A percentile compares a stretch with the other conserved stretches of the same genome.
phyloP scores from a whole-genome alignment of 1,140 invertebrate species.

The Streblospio benedicti region DNA sequence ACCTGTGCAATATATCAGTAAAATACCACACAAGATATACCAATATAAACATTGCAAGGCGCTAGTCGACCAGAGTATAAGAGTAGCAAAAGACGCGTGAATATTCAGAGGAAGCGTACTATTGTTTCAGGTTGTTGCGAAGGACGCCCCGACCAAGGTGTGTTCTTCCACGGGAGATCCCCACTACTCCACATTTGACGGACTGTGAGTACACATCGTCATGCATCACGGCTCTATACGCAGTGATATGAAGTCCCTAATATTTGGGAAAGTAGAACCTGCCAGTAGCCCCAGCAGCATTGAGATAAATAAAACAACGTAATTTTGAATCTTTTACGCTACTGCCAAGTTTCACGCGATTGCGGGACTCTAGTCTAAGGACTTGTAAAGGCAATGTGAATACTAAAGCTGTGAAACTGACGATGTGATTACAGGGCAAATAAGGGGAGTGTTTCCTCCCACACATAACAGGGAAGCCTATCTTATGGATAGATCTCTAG shows the following conservation, averaged over 20 bases:
- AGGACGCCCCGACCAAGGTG: neutral
- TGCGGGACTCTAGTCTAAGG: neutral
- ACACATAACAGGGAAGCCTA: too few species aligned
- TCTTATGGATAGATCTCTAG: too few species aligned
- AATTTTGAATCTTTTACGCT: neutral
- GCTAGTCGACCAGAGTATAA: neutral
- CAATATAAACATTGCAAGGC: neutral
- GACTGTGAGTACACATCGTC: conserved; percentile 4
- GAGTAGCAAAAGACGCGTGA: neutral
- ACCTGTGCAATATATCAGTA: neutral
- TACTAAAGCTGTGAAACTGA: neutral
- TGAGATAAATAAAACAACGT: neutral
- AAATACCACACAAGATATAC: neutral
- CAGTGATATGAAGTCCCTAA: neutral
- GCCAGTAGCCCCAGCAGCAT: neutral
- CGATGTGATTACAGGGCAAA: too few species aligned
- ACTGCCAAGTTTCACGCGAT: neutral
- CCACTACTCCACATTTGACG: conserved; percentile 14
- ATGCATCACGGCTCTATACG: neutral
- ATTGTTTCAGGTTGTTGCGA: conserved; percentile 1
- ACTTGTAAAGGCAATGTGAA: neutral
- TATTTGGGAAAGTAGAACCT: neutral
- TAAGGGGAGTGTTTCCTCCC: too few species aligned
- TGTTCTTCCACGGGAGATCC: conserved; percentile 12
- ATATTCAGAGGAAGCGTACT: neutral